Base-by-base conservation (phyloP, 2,888 invertebrate genomes). In the Hypselothyrea guttata region DNA sequence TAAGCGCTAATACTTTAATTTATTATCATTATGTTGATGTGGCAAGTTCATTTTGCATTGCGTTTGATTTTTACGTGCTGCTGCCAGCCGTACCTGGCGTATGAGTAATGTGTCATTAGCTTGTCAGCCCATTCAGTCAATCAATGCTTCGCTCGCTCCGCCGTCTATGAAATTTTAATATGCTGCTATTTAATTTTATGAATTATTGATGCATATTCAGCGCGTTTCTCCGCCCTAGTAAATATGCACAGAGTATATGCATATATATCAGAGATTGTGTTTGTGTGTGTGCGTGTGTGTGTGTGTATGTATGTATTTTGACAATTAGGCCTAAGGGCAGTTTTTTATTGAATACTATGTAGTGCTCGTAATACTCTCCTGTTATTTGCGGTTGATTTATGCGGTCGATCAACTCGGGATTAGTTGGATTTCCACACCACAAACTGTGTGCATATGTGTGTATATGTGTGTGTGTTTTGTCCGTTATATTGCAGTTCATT, bases 1-100 rank as follows among this genome's bases (percentile, higher is more conserved):
- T 79, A 85, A 85, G 84, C 79, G 76, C 84, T 84, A 79, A 84
- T 85, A 76, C 81, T 76, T 75, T 73, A 82, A 85, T 84, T 84
- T 73, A 81, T 84, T 71, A 75, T 68, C 57, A 81, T 70, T 64
- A 65, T 53, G 55, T 40, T 34, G 49, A 53, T 62, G 74, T 56
- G 60, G 66, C 49, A 59, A 68, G 59, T 47, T 59, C 58, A 53
- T 52, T 9, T 8, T 37, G 11, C 0, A 11, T 16, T 52, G 53
- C 49, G 60, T 55, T 44, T 65, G 59, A 40, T 33, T 57, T 67
- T 54, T 53, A 65, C 65, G 45, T 5, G 22, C 22, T 22, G 22
- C 5, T 22, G n/a, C n/a, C n/a, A n/a, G n/a, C n/a, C n/a, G n/a
- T n/a, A n/a, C n/a, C n/a, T 64, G 71, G 64, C 47, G 52, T 62